Base-by-base conservation (phyloP, 2,113 vertebrate species). In the Catharus bicknelli region DNA sequence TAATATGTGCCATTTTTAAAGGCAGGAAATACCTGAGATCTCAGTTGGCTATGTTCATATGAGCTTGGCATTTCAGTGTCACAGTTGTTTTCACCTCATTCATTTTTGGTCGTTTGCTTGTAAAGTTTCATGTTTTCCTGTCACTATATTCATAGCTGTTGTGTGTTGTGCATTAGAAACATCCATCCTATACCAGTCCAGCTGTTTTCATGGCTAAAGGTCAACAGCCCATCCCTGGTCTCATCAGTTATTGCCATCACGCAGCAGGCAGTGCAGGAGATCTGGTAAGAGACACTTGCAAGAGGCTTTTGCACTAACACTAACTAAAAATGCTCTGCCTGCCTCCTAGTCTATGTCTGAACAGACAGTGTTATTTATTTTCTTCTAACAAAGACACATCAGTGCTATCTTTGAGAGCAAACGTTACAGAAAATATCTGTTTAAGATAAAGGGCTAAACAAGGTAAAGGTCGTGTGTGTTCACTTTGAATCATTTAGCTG, bases 131-230 rank as follows among this genome's bases (percentile, higher is more conserved):
- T 97, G 89, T 97, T 97, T 94, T 96, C 91, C 69, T 97, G 89
- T 97, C 96, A 96, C 79, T 96, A 50, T 98, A 96, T 96, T 97
- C 97, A 97, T 97, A 95, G 95, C 94, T 98, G 94, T 98, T 98
- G 96, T 98, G 93, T 98, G 95, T 98, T 98, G 96, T 98, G 96
- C 97, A 98, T 99, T 98, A 99, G 99, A 99, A 98, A 95, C 97
- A 98, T 98, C 98, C 98, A 98, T 97, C 97, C 97, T 97, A 97
- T 97, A 96, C 97, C 97, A 99, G 97, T 97, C 98, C 98, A 97
- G 98, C 98, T 97, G 97, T 98, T 98, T 95, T 99, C 98, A 99
- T 99, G 99, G 99, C 99, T 97, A 98, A 98, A 97, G 98, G 98
- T 96, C 97, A 97, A 90, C 98, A 98, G 95, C 97, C 98, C 96